phyloP scores from a whole-genome alignment of 2,888 invertebrate genomes.

The Pollenia labialis region DNA sequence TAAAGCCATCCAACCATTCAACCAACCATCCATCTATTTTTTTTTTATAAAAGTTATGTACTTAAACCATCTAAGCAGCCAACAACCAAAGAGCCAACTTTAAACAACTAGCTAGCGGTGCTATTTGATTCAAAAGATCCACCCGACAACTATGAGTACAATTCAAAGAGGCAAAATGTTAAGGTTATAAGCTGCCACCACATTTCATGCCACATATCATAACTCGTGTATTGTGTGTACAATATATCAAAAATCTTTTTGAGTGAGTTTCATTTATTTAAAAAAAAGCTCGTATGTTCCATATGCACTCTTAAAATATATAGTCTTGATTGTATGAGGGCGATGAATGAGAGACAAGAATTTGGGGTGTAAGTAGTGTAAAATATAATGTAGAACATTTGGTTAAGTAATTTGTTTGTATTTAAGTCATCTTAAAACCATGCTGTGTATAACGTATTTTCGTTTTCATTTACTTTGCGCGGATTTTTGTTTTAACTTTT shows the following conservation, averaged over 20 bases:
- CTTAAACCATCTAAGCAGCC: constrained; percentile 58
- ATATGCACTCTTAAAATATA: background rate
- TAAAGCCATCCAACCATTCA: constrained; percentile 44
- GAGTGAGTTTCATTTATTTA: constrained; percentile 52
- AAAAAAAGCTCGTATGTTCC: background rate
- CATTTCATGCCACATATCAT: constrained; percentile 70
- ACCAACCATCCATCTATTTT: constrained; percentile 37
- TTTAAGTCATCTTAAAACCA: constrained; percentile 58
- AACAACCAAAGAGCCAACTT: constrained; percentile 31
- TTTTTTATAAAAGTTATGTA: constrained; percentile 60
- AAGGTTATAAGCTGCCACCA: constrained; percentile 69
- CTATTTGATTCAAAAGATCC: constrained; percentile 69
- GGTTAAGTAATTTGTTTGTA: constrained; percentile 58
- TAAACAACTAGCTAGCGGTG: constrained; percentile 57
- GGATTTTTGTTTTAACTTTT: background rate
- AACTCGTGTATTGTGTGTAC: constrained; percentile 44
- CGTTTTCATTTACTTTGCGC: constrained; percentile 21
- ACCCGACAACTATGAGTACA: constrained; percentile 48
- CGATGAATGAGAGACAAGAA: background rate
- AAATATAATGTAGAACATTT: constrained; percentile 26
- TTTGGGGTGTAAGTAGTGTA: background rate
- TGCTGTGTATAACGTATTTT: constrained; percentile 39
- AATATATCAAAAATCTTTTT: constrained; percentile 67
- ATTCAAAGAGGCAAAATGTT: constrained; percentile 48
- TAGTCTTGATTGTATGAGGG: background rate